Conservation (phyloP, 1,140 invertebrate species). For the Phymastichus coffea region DNA sequence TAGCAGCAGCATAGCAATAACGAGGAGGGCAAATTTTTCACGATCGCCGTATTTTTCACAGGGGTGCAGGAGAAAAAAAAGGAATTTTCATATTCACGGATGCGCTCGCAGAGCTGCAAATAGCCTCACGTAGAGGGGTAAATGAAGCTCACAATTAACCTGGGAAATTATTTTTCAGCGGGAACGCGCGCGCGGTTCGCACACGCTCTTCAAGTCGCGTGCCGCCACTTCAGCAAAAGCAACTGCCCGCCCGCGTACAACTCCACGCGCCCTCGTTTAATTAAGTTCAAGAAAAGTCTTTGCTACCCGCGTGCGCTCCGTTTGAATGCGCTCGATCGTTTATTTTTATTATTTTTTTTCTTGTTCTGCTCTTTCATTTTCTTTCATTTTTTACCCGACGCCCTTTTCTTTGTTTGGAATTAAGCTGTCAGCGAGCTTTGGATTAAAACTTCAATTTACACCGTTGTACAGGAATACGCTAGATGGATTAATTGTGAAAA, state of each 20-base stretch:
- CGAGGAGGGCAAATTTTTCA: constrained; percentile 4
- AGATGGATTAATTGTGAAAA: too few species aligned
- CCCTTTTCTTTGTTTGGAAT: too few species aligned
- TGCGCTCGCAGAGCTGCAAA: constrained; percentile 27
- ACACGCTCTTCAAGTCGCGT: background rate
- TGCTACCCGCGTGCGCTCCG: background rate
- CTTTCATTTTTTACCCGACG: background rate
- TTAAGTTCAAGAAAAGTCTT: constrained; percentile 46
- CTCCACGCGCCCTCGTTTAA: too few species aligned
- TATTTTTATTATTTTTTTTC: too few species aligned
- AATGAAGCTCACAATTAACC: constrained; percentile 41
- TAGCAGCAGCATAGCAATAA: too few species aligned
- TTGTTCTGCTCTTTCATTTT: too few species aligned
- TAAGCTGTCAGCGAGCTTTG: too few species aligned
- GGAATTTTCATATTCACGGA: constrained; percentile 24
- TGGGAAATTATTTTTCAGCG: constrained; percentile 43
- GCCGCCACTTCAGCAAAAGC: background rate
- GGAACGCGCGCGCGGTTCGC: background rate
- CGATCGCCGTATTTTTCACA: constrained; percentile 21
- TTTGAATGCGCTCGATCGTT: constrained; percentile 16
- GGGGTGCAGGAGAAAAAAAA: too few species aligned
- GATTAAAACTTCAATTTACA: too few species aligned
- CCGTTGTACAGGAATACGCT: too few species aligned
- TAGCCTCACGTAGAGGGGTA: constrained; percentile 29
- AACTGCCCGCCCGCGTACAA: too few species aligned